A percentile compares a stretch with the other conserved stretches of the same genome.
Conservation (phyloP, 1,140 invertebrate genomes). For the Pseudomyrmex sp. region DNA sequence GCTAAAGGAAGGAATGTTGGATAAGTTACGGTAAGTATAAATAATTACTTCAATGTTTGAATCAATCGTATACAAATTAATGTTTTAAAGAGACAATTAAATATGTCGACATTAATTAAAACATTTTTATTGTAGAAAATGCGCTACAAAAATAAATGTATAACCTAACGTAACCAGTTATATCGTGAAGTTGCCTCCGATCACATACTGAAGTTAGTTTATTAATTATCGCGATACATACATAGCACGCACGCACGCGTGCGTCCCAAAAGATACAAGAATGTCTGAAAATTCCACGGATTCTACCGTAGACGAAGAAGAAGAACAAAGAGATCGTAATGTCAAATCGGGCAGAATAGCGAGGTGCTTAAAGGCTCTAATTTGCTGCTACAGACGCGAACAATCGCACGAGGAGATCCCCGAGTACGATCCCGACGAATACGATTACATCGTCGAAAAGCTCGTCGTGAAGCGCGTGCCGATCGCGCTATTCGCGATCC, state of each 20-base stretch:
- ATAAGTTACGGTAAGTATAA: no score
- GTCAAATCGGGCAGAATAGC: neutral
- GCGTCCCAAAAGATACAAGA: neutral
- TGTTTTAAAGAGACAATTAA: no score
- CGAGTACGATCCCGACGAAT: conserved; percentile 26
- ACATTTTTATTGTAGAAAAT: no score
- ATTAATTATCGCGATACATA: neutral
- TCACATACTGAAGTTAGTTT: neutral
- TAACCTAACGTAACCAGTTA: neutral
- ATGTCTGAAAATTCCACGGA: conserved; percentile 19
- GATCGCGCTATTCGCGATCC: conserved; percentile 26
- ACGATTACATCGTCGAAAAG: conserved; percentile 63
- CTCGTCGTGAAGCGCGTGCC: conserved; percentile 62
- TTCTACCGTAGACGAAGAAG: neutral
- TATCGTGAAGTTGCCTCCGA: no score
- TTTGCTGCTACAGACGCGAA: conserved; percentile 36
- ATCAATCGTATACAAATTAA: no score
- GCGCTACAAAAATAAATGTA: neutral
- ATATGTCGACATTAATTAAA: no score
- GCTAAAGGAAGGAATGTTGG: no score
- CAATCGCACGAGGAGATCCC: neutral
- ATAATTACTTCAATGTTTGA: no score
- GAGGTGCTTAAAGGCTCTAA: conserved; percentile 2
- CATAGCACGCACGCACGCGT: no score
- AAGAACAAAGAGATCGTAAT: neutral